Evolutionary conservation across 2,797 vertebrate species (phyloP), one percentile per base, ranked within the genome.

Genomic region (Miichthys miiuy): DNA sequence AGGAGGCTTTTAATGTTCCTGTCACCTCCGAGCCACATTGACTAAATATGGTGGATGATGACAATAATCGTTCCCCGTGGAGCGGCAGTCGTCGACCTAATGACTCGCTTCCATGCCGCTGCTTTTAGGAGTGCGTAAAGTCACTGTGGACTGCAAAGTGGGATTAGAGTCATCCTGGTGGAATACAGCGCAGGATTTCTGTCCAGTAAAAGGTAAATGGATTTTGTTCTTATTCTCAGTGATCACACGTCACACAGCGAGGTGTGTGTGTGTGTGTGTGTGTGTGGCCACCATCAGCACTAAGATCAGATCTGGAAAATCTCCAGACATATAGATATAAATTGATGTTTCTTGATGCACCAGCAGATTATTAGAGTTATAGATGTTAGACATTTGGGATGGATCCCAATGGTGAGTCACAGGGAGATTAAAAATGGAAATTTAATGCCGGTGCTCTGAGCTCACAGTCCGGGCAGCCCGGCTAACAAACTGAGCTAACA

Each of bases 161-260:
- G 89, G 91, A 93, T 94, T 93, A 92, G 34, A 63, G 68, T 80
- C 71, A 55, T 87, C 79, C 90, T 80, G 77, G 81, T 75, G 81
- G 89, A 85, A 75, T 80, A 84, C 25, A 30, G 46, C 2, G 3
- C 77, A 62, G 80, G 81, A 79, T 83, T 76, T 86, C 77, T 84
- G 70, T 82, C 66, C 84, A 79, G 77, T 65, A 67, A 75, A 74
- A 82, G 76, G 77, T 87, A 86, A 91, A 85, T 81, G 69, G 76
- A 72, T 90, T 90, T 79, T 18, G 30, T 50, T 78, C 76, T 20
- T 65, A 34, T 72, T 70, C 52, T 77, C 50, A 42, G 63, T 74
- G 55, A 51, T 79, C 72, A 54, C 66, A 56, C 44, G n/a, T 75
- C 67, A 41, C 79, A 11, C 77, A 58, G 63, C 56, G 3, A 58